A percentile compares a stretch with the other conserved stretches of the same genome.
Evolutionary conservation across 2,888 invertebrate species (phyloP).

Genomic region (Lasioglossum lativentre): DNA sequence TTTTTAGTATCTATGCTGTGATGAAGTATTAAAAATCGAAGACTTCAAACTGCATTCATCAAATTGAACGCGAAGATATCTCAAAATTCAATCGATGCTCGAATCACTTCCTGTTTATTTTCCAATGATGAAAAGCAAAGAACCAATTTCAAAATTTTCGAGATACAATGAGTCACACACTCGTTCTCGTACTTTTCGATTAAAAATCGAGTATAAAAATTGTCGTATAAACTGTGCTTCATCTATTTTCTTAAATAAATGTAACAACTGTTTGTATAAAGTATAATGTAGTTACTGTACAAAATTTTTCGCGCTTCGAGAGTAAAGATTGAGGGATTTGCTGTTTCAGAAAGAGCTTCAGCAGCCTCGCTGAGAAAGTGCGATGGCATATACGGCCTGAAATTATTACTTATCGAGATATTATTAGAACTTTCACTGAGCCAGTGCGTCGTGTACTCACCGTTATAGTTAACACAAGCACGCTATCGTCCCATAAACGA

Average conservation of each 20-base stretch:
- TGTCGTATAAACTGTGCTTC: background rate
- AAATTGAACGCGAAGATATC: background rate
- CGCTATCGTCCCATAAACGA: constrained; percentile 11
- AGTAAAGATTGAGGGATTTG: background rate
- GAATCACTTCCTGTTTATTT: background rate
- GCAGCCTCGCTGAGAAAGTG: background rate
- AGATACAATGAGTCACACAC: background rate
- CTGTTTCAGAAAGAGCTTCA: background rate
- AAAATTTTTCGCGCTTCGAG: background rate
- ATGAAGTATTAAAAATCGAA: background rate
- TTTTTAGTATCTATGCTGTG: no score
- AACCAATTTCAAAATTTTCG: background rate
- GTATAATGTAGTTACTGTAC: no score
- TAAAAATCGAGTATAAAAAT: background rate
- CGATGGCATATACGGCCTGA: background rate
- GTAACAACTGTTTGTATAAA: background rate
- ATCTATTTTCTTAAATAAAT: background rate
- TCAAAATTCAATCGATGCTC: background rate
- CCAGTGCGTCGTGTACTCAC: background rate
- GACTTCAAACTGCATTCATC: background rate
- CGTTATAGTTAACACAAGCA: background rate
- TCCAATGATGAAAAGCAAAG: background rate
- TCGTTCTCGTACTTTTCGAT: background rate
- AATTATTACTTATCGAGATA: constrained; percentile 17
- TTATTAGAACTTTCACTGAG: constrained; percentile 18